Evolutionary conservation across 2,797 vertebrate species (phyloP).

Genomic region (Tragelaphus oryx): DNA sequence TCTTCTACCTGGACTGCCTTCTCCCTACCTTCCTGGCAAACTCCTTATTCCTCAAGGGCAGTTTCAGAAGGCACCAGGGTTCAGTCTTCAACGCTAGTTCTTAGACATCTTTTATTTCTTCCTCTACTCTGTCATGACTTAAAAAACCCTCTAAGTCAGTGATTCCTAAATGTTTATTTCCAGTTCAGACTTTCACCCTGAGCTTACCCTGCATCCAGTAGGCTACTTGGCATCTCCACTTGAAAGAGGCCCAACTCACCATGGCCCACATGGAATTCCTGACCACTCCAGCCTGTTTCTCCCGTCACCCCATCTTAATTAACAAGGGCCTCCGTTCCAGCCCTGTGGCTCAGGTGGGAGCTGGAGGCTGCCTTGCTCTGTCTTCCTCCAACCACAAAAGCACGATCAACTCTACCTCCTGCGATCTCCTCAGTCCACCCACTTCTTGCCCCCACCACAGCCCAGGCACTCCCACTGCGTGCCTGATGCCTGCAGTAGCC

Average conservation of each 20-base stretch:
- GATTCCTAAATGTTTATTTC: not conserved
- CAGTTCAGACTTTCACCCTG: not conserved
- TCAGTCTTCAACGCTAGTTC: not conserved
- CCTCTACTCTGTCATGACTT: not conserved
- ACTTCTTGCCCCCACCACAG: not conserved
- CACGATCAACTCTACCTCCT: not conserved
- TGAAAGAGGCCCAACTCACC: not conserved
- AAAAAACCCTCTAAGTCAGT: not conserved
- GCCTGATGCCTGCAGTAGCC: not conserved
- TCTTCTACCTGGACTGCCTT: not conserved
- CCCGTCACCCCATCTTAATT: not conserved
- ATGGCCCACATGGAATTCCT: not conserved
- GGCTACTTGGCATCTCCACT: not conserved
- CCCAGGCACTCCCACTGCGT: fast-evolving
- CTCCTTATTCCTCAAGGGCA: not conserved
- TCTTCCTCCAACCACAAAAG: not conserved
- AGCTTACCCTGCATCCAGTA: not conserved
- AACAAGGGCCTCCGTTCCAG: not conserved
- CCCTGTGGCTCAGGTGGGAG: not conserved
- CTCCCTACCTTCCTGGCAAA: not conserved
- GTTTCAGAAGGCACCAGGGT: not conserved
- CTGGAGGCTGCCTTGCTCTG: not conserved
- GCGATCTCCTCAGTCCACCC: not conserved
- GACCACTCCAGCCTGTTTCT: not conserved
- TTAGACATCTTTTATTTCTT: not conserved